Conservation (phyloP, 2,888 invertebrate species). For the Pandemis corylana region DNA sequence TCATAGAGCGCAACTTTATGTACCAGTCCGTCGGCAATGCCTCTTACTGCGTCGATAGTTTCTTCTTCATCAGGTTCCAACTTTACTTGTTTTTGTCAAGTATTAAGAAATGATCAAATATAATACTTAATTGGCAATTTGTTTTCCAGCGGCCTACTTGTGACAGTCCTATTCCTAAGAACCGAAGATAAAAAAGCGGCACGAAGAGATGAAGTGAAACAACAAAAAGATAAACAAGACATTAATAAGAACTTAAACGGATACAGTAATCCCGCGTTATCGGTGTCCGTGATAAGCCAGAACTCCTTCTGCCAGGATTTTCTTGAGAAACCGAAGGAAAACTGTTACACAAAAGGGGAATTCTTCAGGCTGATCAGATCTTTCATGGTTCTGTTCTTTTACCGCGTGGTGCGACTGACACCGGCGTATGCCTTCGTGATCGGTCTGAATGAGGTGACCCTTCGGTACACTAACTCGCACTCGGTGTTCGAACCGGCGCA, state of each 20-base stretch:
- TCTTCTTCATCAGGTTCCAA: slow-evolving; percentile 92
- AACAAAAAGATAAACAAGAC: slow-evolving; percentile 59
- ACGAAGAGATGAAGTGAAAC: slow-evolving; percentile 55
- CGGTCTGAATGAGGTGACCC: slow-evolving; percentile 88
- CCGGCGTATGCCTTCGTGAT: slow-evolving; percentile 93
- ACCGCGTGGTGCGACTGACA: slow-evolving; percentile 89
- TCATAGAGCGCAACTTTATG: slow-evolving; percentile 90
- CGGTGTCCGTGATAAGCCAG: slow-evolving; percentile 77
- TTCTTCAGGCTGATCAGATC: slow-evolving; percentile 72
- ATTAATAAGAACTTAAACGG: slow-evolving; percentile 78
- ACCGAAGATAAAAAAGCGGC: slow-evolving; percentile 83
- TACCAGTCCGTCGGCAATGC: slow-evolving; percentile 94
- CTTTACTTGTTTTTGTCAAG: neutral
- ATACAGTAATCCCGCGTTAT: slow-evolving; percentile 74
- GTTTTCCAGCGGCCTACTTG: slow-evolving; percentile 87
- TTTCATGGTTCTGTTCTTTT: slow-evolving; percentile 79
- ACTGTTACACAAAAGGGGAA: slow-evolving; percentile 68
- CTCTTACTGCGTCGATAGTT: slow-evolving; percentile 93
- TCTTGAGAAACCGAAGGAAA: slow-evolving; percentile 67
- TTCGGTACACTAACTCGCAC: slow-evolving; percentile 89
- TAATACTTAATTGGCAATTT: neutral
- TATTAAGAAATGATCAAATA: neutral
- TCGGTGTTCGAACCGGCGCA: slow-evolving; percentile 90
- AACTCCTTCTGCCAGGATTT: slow-evolving; percentile 77
- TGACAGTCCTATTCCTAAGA: slow-evolving; percentile 89